A percentile compares a stretch with the other conserved stretches of the same genome.
Evolutionary conservation across 2,113 vertebrate genomes (phyloP).

Genomic region (Cephalopterus ornatus): DNA sequence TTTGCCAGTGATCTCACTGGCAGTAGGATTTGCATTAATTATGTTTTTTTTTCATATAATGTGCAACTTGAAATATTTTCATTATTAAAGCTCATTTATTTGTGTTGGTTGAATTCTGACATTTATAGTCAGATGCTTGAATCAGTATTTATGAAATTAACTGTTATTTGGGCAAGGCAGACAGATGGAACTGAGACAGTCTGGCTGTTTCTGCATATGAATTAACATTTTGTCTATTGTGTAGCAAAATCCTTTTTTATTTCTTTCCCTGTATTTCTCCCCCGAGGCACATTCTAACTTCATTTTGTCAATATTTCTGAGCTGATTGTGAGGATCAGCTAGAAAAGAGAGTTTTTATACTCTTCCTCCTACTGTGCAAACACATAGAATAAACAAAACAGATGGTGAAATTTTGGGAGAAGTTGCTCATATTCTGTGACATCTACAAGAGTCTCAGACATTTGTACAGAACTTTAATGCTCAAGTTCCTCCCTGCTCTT

Average conservation of each 20-base stretch:
- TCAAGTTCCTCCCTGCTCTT: neutral
- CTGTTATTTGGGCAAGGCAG: neutral
- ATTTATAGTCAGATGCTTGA: slow-evolving; percentile 19
- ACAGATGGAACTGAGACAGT: neutral
- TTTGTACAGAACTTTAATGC: neutral
- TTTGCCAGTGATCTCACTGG: neutral
- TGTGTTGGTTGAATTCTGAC: neutral
- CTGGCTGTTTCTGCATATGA: neutral
- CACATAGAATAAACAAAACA: neutral
- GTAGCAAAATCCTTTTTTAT: neutral
- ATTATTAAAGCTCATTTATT: slow-evolving; percentile 6
- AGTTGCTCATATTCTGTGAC: neutral
- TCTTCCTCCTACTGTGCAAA: neutral
- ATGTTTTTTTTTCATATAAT: neutral
- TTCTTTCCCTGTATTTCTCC: neutral
- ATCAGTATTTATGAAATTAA: slow-evolving; percentile 21
- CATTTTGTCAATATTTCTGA: neutral
- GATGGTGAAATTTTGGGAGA: neutral
- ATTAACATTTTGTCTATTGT: neutral
- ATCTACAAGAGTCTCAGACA: neutral
- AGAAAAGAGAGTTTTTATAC: neutral
- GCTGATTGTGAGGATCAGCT: neutral
- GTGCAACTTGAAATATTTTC: neutral
- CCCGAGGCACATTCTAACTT: neutral
- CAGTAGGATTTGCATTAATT: neutral